Percentiles rank a stretch among this genome's conserved stretches.
Conservation (phyloP, 2,888 invertebrate genomes). For the Entomobrya multifasciata region DNA sequence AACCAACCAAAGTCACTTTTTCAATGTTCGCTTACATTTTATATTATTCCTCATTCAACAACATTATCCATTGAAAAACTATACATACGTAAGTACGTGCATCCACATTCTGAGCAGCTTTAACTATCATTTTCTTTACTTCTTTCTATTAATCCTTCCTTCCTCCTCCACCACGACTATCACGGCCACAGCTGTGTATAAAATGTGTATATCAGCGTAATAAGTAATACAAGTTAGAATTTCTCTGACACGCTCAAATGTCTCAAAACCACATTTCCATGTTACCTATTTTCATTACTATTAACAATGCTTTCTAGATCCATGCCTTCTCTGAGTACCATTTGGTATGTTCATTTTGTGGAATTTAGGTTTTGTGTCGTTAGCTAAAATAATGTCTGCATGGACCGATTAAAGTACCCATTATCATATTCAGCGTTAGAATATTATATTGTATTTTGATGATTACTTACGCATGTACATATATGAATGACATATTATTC, state of each 20-base stretch:
- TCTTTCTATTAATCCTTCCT: constrained; percentile 27
- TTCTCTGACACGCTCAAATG: constrained; percentile 52
- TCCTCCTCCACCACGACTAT: not conserved
- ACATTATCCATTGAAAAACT: constrained; percentile 23
- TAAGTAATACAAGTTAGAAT: constrained; percentile 7
- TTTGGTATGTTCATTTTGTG: constrained; percentile 44
- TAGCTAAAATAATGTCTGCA: constrained; percentile 15
- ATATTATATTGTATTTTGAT: not conserved
- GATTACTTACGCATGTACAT: too few species aligned
- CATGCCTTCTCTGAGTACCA: not conserved
- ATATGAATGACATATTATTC: too few species aligned
- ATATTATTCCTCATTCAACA: constrained; percentile 28
- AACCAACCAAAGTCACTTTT: constrained; percentile 51
- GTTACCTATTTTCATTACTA: constrained; percentile 38
- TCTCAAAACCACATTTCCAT: constrained; percentile 48
- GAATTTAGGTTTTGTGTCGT: constrained; percentile 26
- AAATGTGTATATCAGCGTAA: not conserved
- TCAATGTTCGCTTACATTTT: constrained; percentile 19
- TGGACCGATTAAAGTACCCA: constrained; percentile 12
- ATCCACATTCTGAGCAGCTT: constrained; percentile 23
- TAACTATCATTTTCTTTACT: constrained; percentile 35
- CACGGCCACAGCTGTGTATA: not conserved
- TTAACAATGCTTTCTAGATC: not conserved
- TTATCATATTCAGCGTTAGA: constrained; percentile 31
- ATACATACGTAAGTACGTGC: constrained; percentile 2